Evolutionary conservation across 2,113 vertebrate genomes (phyloP).

Genomic region (Tricholaema leucomelas): DNA sequence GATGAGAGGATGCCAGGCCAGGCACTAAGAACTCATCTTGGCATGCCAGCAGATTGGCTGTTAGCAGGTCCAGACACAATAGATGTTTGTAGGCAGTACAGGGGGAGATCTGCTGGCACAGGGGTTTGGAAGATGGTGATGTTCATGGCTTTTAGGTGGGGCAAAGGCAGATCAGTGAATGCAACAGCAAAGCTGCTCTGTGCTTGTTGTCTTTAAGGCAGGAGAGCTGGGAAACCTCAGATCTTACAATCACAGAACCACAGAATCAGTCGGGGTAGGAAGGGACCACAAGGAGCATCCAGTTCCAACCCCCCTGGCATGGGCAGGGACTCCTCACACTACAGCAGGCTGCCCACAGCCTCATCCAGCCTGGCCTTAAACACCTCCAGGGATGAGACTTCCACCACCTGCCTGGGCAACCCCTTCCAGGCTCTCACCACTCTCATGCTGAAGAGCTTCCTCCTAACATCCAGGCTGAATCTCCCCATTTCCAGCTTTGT

Average conservation of each 20-base stretch:
- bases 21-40: not conserved
- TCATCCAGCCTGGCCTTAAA: too few species aligned
- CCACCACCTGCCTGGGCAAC: too few species aligned
- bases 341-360: too few species aligned
- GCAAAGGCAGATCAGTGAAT: not conserved
- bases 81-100: not conserved
- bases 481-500: too few species aligned
- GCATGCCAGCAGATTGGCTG: not conserved
- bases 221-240: not conserved
- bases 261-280: too few species aligned
- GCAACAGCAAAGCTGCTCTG: not conserved
- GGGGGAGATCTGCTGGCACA: not conserved
- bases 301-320: too few species aligned
- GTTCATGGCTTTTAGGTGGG: not conserved
- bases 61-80: not conserved
- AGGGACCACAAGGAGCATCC: too few species aligned
- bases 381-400: too few species aligned
- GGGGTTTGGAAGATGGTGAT: not conserved
- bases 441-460: too few species aligned
- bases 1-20: not conserved
- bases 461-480: too few species aligned
- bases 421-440: too few species aligned
- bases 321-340: too few species aligned
- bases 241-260: not conserved
- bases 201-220: not conserved